Evolutionary conservation across 2,113 vertebrate genomes (phyloP), one percentile per base, ranked within the genome.

Genomic region (Cinclus cinclus): DNA sequence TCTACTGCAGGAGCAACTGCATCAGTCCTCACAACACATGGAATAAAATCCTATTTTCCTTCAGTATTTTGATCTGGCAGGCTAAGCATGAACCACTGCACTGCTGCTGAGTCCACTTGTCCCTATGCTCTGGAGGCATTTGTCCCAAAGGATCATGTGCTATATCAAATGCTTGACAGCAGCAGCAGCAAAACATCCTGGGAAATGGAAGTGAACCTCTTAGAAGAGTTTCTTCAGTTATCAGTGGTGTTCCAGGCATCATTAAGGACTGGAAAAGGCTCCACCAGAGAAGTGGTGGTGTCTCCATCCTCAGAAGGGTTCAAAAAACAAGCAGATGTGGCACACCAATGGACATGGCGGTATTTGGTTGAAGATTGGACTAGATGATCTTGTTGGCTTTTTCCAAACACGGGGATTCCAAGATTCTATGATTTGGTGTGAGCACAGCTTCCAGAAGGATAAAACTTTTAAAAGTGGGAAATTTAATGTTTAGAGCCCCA

Each of bases 401-500:
- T 82, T 53, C 15, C 16, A 53, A 1, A 3, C 70, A 62, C 35
- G 31, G 12, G 8, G 20, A 13, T 68, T 60, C 33, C 20, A 28
- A 0, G 2, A 28, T 42, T 37, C 27, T n/a, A 1, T 7, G 13
- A 21, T 44, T 44, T 39, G 20, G 12, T 67, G 60, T 53, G 22
- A 63, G 23, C 47, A 44, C 2, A 74, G n/a, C 31, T 56, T 37
- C 30, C 15, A 55, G 35, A 53, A 67, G 62, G 18, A 75, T 39
- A 4, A 44, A 67, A 24, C 31, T 31, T 44, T 9, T 4, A 22
- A 10, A 74, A 46, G 2, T 30, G 5, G 20, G 11, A 19, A 75
- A 84, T 49, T 2, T 24, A 73, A 37, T 4, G 4, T 12, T 62
- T 31, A 15, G 31, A 70, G 3, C 1, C 4, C 19, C 1, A 0